Base-by-base conservation (phyloP, 1,140 invertebrate species). In the Drosophila arizonae region DNA sequence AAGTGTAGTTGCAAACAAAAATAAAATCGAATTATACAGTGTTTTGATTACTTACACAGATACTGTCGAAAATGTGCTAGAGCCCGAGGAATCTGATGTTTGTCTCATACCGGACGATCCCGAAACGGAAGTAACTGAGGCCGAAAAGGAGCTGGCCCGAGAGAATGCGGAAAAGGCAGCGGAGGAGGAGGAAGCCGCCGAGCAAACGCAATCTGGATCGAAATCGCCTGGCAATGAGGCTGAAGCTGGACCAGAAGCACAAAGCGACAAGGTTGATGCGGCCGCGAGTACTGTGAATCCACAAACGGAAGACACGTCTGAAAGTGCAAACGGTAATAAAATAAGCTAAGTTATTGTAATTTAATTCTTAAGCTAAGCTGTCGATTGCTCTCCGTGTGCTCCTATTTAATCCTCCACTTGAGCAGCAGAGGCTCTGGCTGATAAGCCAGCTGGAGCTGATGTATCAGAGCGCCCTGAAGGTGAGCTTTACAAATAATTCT, bases 101-200 rank as follows among this genome's bases (percentile, higher is more conserved):
- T 91, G 90, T 21, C 85, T 91, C 5, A 91, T 91, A 58, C 90
- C 90, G 9, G 90, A 91, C 46, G 90, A 91, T 52, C 94, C 93
- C 0, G 94, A 95, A 81, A 92, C 93, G 13, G 94, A 94, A 71
- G 93, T 94, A 43, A 93, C 94, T 2, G 94, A 94, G 69, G 94
- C 93, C 2, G 94, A 95, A 79, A 94, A 94, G 72, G 94, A 94
- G 57, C 90, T 93, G 70, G 93, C 92, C 13, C 87, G 93, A n/a
- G 92, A 93, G 60, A 93, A 94, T 70, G 93, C 92, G 3, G 91
- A 92, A 58, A 91, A 92, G 41, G 81, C 82, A 6, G 89, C 80
- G n/a, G 88, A 87, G 15, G 85, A 88, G 21, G 77, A 80, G 33
- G 67, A 79, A 60, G 74, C 76, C 10, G 86, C 76, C 10, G 82